Base-by-base conservation (phyloP, 2,113 vertebrate species). In the Eretmodus cyanostictus region DNA sequence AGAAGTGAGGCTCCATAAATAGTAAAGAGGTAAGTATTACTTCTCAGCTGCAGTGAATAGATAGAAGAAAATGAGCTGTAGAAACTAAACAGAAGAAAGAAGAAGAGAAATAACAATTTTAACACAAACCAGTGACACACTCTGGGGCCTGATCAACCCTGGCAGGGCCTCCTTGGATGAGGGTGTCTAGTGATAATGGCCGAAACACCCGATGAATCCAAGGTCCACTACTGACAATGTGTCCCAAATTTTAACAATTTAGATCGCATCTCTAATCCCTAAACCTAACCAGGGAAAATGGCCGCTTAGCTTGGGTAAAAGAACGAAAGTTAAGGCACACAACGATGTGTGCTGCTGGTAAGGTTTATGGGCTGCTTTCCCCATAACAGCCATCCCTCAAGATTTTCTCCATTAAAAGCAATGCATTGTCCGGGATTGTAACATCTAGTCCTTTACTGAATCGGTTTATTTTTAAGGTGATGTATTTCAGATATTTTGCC, bases 181-280 rank as follows among this genome's bases (percentile, higher is more conserved):
- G 13, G 27, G 1, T 9, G 55, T 31, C 27, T 9, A 0, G 55
- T 59, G 27, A 59, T 59, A 59, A 31, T 2, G 55, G 0, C 27
- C 5, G 1, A 61, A 61, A 19, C 29, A 6, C 0, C 57, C 8
- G 1, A 61, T 61, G 0, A 61, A 59, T 59, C 8, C 55, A 29
- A 59, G 55, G 8, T 29, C 2, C 0, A 34, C 57, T 34, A 1
- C 57, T 34, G 29, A 61, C 2, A 5, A 61, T 3, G 57, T 10
- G 8, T 61, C 57, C 57, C 57, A 34, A 0, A 61, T 61, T 61
- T 61, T 12, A 24, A 22, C 22, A 22, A 22, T 22, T 22, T 22
- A 22, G 22, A 22, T 22, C 22, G 22, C 22, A 22, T 22, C 22
- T 22, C 22, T 22, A 22, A 22, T 22, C 22, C 22, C 22, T 22